Conservation (phyloP, 1,140 invertebrate genomes). For the Steinernema khuongi region DNA sequence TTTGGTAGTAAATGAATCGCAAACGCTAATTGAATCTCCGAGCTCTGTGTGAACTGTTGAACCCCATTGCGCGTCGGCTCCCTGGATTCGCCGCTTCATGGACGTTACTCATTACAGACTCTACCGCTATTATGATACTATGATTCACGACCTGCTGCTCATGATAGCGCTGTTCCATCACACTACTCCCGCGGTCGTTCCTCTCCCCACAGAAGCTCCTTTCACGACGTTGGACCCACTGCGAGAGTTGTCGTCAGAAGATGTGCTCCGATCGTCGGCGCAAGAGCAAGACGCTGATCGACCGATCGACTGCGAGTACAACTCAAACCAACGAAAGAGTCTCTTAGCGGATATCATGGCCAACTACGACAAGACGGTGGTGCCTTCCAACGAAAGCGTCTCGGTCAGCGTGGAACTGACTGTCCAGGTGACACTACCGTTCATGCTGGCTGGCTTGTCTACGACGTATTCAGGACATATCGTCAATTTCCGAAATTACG, state of each 20-base stretch:
- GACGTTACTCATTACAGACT: background rate
- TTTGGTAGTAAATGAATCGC: slow-evolving; percentile 7
- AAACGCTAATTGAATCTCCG: background rate
- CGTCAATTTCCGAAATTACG: slow-evolving; percentile 57
- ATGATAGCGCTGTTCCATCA: slow-evolving; percentile 26
- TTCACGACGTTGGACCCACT: background rate
- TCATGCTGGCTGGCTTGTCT: background rate
- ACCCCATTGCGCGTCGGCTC: background rate
- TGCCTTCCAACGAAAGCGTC: slow-evolving; percentile 54
- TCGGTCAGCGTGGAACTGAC: slow-evolving; percentile 52
- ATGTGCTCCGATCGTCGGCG: background rate
- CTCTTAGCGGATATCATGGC: slow-evolving; percentile 47
- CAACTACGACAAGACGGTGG: slow-evolving; percentile 57
- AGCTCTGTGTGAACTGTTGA: background rate
- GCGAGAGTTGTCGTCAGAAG: slow-evolving; percentile 10
- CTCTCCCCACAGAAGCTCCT: slow-evolving; percentile 10
- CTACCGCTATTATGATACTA: slow-evolving; percentile 20
- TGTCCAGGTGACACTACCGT: slow-evolving; percentile 37
- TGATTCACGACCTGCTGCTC: slow-evolving; percentile 32
- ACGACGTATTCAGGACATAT: slow-evolving; percentile 47
- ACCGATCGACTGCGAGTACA: slow-evolving; percentile 37
- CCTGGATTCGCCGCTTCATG: background rate
- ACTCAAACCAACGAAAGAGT: slow-evolving; percentile 52
- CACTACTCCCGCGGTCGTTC: background rate
- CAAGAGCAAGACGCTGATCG: background rate